Conservation (phyloP, 2,888 invertebrate genomes). For the Drosophila paramelanica region DNA sequence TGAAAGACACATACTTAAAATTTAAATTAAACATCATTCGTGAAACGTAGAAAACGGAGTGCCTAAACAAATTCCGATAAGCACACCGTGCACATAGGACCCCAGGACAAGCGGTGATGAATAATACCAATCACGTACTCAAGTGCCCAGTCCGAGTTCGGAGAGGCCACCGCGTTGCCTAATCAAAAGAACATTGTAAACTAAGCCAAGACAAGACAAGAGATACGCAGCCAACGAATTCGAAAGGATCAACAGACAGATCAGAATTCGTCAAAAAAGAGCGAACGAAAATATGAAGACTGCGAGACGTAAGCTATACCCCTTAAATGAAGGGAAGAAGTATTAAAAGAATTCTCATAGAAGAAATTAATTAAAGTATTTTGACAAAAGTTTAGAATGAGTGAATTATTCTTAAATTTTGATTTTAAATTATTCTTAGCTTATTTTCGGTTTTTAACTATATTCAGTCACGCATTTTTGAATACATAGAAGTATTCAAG, state of each 20-base stretch:
- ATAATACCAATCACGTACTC: constrained; percentile 81
- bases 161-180: constrained; percentile 56
- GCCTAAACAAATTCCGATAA: constrained; percentile 78
- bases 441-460: too few relatives aligned
- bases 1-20: constrained; percentile 71
- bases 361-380: too few relatives aligned
- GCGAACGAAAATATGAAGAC: not conserved
- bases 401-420: too few relatives aligned
- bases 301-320: constrained; percentile 22
- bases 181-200: constrained; percentile 77
- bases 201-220: constrained; percentile 69
- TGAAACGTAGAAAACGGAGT: constrained; percentile 26
- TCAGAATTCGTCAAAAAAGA: constrained; percentile 36
- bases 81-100: constrained; percentile 52
- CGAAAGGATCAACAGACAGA: constrained; percentile 65
- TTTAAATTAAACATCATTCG: constrained; percentile 70
- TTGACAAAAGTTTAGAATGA: too few relatives aligned
- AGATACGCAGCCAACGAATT: constrained; percentile 47
- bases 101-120: constrained; percentile 72
- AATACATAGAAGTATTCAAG: too few relatives aligned
- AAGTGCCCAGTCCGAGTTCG: constrained; percentile 2
- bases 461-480: too few relatives aligned
- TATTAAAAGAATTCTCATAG: too few relatives aligned
- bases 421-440: too few relatives aligned
- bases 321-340: not conserved